Base-by-base conservation (phyloP, 1,140 invertebrate species). In the Brachionus calyciflorus region DNA sequence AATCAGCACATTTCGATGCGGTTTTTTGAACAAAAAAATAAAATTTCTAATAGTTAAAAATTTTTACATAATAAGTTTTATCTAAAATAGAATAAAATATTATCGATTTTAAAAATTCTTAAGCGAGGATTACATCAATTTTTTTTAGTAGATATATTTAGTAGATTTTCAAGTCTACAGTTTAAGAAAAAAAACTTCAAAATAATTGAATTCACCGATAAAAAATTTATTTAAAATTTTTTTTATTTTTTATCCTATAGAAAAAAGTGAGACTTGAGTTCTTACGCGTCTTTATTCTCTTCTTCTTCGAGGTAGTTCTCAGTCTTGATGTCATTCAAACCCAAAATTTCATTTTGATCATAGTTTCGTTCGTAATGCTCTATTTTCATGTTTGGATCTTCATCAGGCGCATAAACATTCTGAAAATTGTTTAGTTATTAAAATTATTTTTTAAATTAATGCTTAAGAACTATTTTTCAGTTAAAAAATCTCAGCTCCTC, bases 291-390 rank as follows among this genome's bases (percentile, higher is more conserved):
- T 37, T 37, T 37, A 9, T n/a, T n/a, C 19, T 21, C 6, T 17
- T 24, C 51, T 44, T 65, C 19, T 41, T 65, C 60, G 5, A 26
- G 21, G 19, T 93, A 93, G 81, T 90, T 88, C 80, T 97, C 94
- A 1, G 92, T 92, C 86, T 95, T 96, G 89, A 99, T 98, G 81
- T 98, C 95, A 83, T 96, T 98, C 1, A 99, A 83, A 1, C 96
- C 96, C 3, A 99, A 87, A 69, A 94, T 91, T 79, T 99, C 96
- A 83, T 99, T 96, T 82, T 99, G 93, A 48, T 98, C 93, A 81
- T 87, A 91, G 26, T 85, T 89, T 77, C 96, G 87, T 79, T 92
- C 90, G 83, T 98, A 99, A 26, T 90, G 87, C 1, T 87, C 89
- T n/a, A 97, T 89, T 46, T 85, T 89, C 55, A 99, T 84, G 79